A percentile compares a stretch with the other conserved stretches of the same genome.
Conservation (phyloP, 2,113 vertebrate genomes). For the Hyla sarda region DNA sequence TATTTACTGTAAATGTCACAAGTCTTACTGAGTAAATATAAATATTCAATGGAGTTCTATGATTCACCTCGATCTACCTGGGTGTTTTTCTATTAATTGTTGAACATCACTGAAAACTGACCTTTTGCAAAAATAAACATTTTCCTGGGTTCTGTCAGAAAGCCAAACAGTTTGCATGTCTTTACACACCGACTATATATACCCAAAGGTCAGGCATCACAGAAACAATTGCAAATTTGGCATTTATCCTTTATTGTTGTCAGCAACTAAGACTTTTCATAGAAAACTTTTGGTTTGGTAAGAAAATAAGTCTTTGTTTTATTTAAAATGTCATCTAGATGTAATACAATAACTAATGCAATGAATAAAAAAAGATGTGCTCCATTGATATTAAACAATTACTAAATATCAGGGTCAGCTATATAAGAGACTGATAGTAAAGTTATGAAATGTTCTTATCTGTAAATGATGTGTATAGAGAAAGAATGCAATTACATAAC, state of each 20-base stretch:
- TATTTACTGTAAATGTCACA: slow-evolving; percentile 37
- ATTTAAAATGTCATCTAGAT: slow-evolving; percentile 34
- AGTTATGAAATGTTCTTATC: background rate
- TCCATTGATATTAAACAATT: background rate
- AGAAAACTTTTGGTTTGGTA: slow-evolving; percentile 39
- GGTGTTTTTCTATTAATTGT: slow-evolving; percentile 53
- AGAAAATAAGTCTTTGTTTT: slow-evolving; percentile 19
- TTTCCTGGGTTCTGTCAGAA: slow-evolving; percentile 48
- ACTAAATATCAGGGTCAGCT: background rate
- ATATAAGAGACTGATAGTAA: background rate
- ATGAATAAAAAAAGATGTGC: too few relatives aligned
- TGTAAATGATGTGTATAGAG: background rate
- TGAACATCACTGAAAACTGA: slow-evolving; percentile 36
- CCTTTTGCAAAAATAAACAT: slow-evolving; percentile 58
- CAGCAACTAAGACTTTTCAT: slow-evolving; percentile 35
- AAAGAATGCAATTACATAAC: background rate
- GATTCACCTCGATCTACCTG: slow-evolving; percentile 31
- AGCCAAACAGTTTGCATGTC: slow-evolving; percentile 51
- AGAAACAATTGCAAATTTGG: slow-evolving; percentile 58
- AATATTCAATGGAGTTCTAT: slow-evolving; percentile 39
- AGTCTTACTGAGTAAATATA: slow-evolving; percentile 24
- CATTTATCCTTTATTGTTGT: slow-evolving; percentile 55
- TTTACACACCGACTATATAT: slow-evolving; percentile 55
- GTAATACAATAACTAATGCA: too few relatives aligned
- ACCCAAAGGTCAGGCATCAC: slow-evolving; percentile 53